A percentile compares a stretch with the other conserved stretches of the same genome.
Conservation (phyloP, 1,140 invertebrate genomes). For the Diplogasteroides magnus region DNA sequence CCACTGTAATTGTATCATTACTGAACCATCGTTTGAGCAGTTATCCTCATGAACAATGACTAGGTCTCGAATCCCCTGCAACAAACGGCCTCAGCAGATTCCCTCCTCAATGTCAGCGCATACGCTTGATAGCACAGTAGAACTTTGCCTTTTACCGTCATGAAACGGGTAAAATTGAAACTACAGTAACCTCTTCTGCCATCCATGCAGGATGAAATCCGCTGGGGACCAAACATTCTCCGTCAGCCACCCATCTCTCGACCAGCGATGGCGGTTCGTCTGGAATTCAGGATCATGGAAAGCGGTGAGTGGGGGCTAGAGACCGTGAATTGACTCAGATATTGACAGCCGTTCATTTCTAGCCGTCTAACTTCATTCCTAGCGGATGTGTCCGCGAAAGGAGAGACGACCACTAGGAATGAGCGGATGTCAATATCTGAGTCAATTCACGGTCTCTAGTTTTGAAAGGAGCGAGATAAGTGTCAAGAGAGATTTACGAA, state of each 20-base stretch:
- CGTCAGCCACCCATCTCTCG: constrained; percentile 36
- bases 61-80: no score
- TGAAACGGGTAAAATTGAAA: background rate
- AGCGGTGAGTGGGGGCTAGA: background rate
- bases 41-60: no score
- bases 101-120: no score
- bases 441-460: no score
- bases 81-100: no score
- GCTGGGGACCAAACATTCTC: constrained; percentile 20
- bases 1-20: background rate
- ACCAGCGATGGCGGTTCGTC: constrained; percentile 23
- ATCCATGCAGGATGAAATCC: constrained; percentile 37
- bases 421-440: no score
- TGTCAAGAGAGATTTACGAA: constrained; percentile 7
- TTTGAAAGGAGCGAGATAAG: no score
- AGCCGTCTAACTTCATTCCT: no score
- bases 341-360: constrained; percentile 6
- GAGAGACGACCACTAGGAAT: constrained; percentile 10
- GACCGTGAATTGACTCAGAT: background rate
- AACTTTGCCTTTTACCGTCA: no score
- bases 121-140: no score
- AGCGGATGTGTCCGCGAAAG: no score
- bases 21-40: no score
- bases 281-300: background rate
- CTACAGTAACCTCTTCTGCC: constrained; percentile 25